Conservation (phyloP, 2,113 vertebrate genomes). For the Microcebus jonahi region DNA sequence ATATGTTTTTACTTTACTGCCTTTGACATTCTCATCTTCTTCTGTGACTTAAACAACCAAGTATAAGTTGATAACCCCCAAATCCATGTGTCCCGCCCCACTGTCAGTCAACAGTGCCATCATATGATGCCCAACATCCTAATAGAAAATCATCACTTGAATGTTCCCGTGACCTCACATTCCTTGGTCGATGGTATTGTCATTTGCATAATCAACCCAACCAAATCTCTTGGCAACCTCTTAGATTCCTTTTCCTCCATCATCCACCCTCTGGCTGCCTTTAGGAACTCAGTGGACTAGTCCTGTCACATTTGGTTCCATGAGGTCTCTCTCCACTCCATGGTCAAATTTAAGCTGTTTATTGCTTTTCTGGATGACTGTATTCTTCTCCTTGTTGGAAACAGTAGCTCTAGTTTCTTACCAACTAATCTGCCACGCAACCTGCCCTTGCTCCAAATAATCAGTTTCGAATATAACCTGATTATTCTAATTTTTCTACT, state of each 20-base stretch:
- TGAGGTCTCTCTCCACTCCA: background rate
- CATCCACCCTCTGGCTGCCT: background rate
- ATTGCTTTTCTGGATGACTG: background rate
- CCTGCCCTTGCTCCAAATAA: background rate
- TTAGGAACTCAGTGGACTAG: background rate
- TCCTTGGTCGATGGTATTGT: background rate
- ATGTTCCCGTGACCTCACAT: background rate
- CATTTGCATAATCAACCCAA: background rate
- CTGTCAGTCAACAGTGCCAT: background rate
- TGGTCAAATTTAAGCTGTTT: background rate
- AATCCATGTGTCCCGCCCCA: background rate
- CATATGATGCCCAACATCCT: background rate
- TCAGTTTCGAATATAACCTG: background rate
- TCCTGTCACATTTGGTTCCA: background rate
- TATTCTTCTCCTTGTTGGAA: background rate
- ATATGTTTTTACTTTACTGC: background rate
- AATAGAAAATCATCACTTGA: background rate
- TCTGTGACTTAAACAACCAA: background rate
- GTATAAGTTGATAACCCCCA: background rate
- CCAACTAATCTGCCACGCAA: background rate
- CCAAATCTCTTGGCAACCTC: background rate
- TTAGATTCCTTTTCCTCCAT: background rate
- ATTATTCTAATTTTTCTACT: background rate
- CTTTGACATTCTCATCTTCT: background rate
- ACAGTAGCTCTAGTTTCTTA: background rate